Conservation (phyloP, 2,113 vertebrate genomes). For the Ammospiza caudacuta region DNA sequence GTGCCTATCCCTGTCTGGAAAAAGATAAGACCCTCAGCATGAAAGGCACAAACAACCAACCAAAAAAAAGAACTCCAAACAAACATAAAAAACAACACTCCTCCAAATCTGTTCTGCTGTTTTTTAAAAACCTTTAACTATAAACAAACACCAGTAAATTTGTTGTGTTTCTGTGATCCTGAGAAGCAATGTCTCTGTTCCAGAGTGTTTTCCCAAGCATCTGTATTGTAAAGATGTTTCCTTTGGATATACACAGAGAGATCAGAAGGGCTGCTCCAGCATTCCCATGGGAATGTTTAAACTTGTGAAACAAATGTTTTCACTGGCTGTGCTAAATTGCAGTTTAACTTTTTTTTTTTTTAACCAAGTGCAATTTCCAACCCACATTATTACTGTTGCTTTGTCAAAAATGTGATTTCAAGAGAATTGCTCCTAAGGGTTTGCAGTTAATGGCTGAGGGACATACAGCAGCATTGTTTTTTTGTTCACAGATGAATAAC, state of each 20-base stretch:
- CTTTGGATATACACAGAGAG: slow-evolving; percentile 10
- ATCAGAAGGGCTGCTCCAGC: slow-evolving; percentile 35
- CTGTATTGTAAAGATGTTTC: slow-evolving; percentile 56
- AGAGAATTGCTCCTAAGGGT: slow-evolving; percentile 18
- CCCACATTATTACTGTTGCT: background rate
- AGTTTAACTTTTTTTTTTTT: background rate
- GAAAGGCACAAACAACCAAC: background rate
- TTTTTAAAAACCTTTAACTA: background rate
- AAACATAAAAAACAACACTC: background rate
- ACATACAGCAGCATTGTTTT: background rate
- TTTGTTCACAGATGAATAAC: slow-evolving; percentile 36
- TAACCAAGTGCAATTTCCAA: background rate
- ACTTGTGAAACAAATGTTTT: slow-evolving; percentile 47
- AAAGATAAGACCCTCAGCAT: background rate
- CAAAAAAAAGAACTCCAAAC: accelerated
- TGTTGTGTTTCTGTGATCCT: slow-evolving; percentile 3
- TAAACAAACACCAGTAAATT: background rate
- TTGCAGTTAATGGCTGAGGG: background rate
- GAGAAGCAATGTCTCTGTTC: background rate
- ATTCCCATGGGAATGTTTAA: slow-evolving; percentile 66
- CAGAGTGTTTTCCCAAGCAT: slow-evolving; percentile 40
- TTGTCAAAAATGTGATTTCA: slow-evolving; percentile 26
- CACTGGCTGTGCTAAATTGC: slow-evolving; percentile 32
- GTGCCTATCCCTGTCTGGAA: background rate
- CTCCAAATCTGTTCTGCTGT: background rate